phyloP scores from a whole-genome alignment of 2,113 vertebrate genomes.

The Lates calcarifer region DNA sequence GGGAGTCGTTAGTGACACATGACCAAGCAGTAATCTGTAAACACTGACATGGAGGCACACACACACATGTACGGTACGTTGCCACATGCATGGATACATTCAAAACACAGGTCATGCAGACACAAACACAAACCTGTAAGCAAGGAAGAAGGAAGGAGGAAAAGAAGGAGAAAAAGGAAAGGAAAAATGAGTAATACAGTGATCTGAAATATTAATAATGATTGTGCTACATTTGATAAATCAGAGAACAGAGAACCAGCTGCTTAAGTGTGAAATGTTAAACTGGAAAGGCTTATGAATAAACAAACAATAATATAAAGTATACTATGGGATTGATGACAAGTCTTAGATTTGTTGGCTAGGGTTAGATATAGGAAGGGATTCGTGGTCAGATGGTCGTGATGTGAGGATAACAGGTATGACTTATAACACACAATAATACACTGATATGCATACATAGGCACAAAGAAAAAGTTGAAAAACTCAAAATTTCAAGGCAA shows the following conservation, averaged over 20 bases:
- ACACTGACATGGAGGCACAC: conserved; percentile 3
- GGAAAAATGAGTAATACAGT: neutral
- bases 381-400: no score
- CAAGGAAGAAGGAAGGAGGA: neutral
- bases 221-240: neutral
- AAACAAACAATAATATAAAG: neutral
- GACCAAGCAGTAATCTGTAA: conserved; percentile 11
- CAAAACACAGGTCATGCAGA: neutral
- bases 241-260: neutral
- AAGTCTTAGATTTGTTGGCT: neutral
- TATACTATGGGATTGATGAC: neutral
- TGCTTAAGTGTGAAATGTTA: neutral
- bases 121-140: neutral
- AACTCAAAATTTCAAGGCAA: no score
- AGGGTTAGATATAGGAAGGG: no score
- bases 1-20: conserved; percentile 5
- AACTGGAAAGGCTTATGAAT: neutral
- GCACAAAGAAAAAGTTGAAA: no score
- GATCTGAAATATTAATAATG: neutral
- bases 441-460: no score
- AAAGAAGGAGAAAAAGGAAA: neutral
- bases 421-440: no score
- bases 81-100: neutral
- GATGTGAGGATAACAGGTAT: no score
- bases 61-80: neutral